Conservation (phyloP, 2,113 vertebrate genomes). For the Hystrix cristata region DNA sequence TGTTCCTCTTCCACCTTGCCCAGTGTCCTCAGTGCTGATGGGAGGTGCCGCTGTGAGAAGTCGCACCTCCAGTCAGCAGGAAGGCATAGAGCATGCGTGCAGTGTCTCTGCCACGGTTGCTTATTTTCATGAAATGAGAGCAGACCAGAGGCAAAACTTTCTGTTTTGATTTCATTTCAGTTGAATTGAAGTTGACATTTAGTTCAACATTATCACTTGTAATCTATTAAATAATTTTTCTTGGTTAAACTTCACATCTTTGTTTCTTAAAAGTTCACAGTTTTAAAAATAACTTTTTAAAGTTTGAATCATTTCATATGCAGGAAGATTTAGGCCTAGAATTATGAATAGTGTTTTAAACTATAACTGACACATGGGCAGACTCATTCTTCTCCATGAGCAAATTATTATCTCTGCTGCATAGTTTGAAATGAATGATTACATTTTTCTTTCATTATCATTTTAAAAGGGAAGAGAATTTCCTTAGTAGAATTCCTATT, state of each 20-base stretch:
- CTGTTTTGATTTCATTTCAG: slow-evolving; percentile 27
- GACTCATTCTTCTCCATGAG: slow-evolving; percentile 27
- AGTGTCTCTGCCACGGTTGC: background rate
- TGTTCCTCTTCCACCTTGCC: slow-evolving; percentile 97
- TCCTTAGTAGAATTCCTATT: background rate
- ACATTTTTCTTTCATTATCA: slow-evolving; percentile 38
- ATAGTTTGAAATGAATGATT: slow-evolving; percentile 30
- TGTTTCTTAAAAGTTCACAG: background rate
- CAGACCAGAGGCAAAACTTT: background rate
- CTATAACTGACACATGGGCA: background rate
- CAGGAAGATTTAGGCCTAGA: slow-evolving; percentile 25
- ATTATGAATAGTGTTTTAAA: slow-evolving; percentile 50
- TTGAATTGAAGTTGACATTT: slow-evolving; percentile 55
- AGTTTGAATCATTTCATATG: slow-evolving; percentile 37
- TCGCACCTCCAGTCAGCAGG: slow-evolving; percentile 82
- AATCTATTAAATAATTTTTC: background rate
- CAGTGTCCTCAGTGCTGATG: slow-evolving; percentile 94
- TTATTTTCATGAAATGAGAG: slow-evolving; percentile 31
- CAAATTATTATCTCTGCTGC: background rate
- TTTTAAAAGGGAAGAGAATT: slow-evolving; percentile 50
- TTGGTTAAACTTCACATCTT: background rate
- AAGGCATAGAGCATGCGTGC: too few relatives aligned
- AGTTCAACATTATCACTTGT: slow-evolving; percentile 11
- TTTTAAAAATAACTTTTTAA: slow-evolving; percentile 25
- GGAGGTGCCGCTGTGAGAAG: slow-evolving; percentile 98